Percentiles rank a stretch among this genome's conserved stretches.
phyloP scores from a whole-genome alignment of 2,888 invertebrate species.

The Ormyrus nitidulus region DNA sequence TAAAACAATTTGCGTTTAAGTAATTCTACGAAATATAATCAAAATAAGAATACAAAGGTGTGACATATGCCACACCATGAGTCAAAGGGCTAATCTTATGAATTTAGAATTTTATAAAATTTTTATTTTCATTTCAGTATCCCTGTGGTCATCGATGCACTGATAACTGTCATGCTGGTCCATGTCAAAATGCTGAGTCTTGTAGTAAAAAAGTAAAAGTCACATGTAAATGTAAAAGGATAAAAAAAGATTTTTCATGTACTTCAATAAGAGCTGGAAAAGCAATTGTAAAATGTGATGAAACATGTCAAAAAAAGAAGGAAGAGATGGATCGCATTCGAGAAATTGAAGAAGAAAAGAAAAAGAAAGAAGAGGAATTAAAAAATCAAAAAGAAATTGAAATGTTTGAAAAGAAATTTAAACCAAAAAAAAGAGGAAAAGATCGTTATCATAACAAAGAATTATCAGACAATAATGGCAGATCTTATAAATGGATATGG shows the following conservation, averaged over 20 bases:
- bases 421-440: constrained; percentile 67
- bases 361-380: constrained; percentile 81
- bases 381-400: constrained; percentile 85
- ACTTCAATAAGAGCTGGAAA: constrained; percentile 71
- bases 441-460: constrained; percentile 60
- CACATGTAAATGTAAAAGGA: constrained; percentile 86
- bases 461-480: constrained; percentile 27
- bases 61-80: no score
- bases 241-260: constrained; percentile 81
- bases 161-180: constrained; percentile 84
- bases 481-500: constrained; percentile 41
- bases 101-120: neutral
- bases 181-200: constrained; percentile 80
- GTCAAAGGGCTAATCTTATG: no score
- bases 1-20: no score
- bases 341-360: constrained; percentile 78
- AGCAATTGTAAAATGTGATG: constrained; percentile 80
- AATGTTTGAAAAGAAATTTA: constrained; percentile 85
- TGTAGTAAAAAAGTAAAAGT: constrained; percentile 90
- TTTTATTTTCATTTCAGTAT: constrained; percentile 77
- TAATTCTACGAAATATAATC: no score
- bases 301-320: constrained; percentile 80
- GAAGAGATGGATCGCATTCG: constrained; percentile 77
- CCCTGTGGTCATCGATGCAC: constrained; percentile 90
- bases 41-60: no score